These are phyloP conservation scores for Drosophila ficusphila DNA, from an alignment of 1,140 invertebrate genomes.

Conservation along the genomic window DNA sequence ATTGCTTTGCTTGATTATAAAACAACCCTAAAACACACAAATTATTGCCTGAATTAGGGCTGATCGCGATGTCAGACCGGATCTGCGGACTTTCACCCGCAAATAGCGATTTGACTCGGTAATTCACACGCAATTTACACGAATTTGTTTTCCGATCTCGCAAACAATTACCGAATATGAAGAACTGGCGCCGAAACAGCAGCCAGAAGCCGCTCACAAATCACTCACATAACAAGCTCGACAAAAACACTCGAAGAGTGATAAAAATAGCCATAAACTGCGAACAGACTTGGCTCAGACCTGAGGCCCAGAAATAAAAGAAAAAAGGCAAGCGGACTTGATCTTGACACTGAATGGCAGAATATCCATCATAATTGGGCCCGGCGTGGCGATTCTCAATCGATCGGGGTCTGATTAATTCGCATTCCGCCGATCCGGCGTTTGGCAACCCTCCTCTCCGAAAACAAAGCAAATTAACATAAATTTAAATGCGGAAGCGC, in stretches of 20 bases:
- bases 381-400: conserved; percentile 31
- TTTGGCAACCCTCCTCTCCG: conserved; percentile 35
- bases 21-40: neutral
- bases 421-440: conserved; percentile 31
- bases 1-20: neutral
- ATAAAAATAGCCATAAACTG: conserved; percentile 67
- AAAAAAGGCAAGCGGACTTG: conserved; percentile 54
- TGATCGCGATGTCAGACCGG: conserved; percentile 30
- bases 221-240: conserved; percentile 46
- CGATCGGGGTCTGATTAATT: conserved; percentile 29
- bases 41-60: conserved; percentile 4
- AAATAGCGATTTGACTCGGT: neutral
- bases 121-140: conserved; percentile 34
- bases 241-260: conserved; percentile 40
- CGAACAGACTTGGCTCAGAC: conserved; percentile 31
- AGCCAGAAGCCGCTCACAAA: conserved; percentile 56
- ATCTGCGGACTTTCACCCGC: conserved; percentile 43
- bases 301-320: conserved; percentile 1
- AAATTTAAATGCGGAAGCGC: conserved; percentile 67
- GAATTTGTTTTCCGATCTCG: conserved; percentile 25
- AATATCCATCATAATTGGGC: conserved; percentile 41
- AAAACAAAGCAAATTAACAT: conserved; percentile 61
- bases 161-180: conserved; percentile 37
- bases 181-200: conserved; percentile 26
- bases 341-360: conserved; percentile 67